A percentile compares a stretch with the other conserved stretches of the same genome.
Evolutionary conservation across 2,797 vertebrate genomes (phyloP).

Genomic region (Todus mexicanus): DNA sequence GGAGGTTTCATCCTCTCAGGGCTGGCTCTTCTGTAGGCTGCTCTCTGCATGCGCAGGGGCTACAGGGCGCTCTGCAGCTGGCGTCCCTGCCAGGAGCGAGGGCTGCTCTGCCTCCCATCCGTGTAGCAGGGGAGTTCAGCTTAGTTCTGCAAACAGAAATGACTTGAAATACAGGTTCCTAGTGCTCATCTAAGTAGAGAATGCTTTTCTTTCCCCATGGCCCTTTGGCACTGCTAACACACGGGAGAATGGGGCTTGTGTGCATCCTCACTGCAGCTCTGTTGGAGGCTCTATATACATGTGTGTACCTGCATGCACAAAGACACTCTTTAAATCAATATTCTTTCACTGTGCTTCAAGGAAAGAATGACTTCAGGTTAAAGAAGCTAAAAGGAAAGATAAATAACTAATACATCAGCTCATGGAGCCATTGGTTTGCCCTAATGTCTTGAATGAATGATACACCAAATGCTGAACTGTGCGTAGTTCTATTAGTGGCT

Average conservation of each 20-base stretch:
- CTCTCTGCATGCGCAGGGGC: accelerated
- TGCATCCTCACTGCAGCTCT: neutral
- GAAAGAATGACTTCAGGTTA: neutral
- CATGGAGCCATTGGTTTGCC: neutral
- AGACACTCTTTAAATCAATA: neutral
- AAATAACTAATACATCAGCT: neutral
- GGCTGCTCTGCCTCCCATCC: slow-evolving; percentile 31
- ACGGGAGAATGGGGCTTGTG: neutral
- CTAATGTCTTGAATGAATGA: neutral
- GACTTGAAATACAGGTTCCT: slow-evolving; percentile 59
- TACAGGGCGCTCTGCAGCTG: neutral
- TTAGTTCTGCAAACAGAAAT: slow-evolving; percentile 55
- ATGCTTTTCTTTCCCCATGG: slow-evolving; percentile 27
- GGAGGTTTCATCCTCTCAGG: neutral
- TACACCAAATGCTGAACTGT: neutral
- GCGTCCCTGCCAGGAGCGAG: neutral
- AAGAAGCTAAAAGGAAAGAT: neutral
- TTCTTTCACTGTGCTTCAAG: neutral
- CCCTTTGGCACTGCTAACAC: slow-evolving; percentile 8
- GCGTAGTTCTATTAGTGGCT: neutral
- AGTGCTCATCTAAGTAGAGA: neutral
- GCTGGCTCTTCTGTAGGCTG: neutral
- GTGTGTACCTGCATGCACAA: neutral
- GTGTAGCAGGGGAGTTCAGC: slow-evolving; percentile 5
- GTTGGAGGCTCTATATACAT: neutral